Conservation (phyloP, 2,113 vertebrate genomes). For the Eurystomus gularis region DNA sequence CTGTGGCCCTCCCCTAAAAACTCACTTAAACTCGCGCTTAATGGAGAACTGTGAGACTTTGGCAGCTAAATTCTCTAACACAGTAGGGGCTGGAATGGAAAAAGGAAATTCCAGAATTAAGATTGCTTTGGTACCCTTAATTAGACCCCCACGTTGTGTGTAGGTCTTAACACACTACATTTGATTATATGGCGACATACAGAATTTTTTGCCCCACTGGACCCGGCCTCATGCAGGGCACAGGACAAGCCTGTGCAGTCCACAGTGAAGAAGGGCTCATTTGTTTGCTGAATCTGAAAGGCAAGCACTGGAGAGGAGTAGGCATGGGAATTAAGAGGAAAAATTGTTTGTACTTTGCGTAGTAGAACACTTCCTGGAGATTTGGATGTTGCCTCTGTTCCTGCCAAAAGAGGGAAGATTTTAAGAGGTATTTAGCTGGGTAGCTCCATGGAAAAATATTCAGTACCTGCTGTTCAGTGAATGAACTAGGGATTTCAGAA, state of each 20-base stretch:
- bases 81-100: not conserved
- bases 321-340: not conserved
- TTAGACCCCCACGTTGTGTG: not conserved
- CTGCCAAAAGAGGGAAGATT: not conserved
- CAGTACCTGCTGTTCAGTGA: not conserved
- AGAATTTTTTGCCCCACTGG: not conserved
- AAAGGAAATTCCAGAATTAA: constrained; percentile 18
- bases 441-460: not conserved
- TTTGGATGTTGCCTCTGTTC: not conserved
- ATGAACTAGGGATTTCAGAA: not conserved
- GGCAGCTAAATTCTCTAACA: not conserved
- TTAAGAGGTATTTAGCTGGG: not conserved
- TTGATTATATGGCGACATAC: not conserved
- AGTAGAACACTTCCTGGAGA: not conserved
- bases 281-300: not conserved
- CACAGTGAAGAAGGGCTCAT: not conserved
- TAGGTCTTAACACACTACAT: not conserved
- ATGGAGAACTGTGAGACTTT: not conserved
- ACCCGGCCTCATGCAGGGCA: not conserved
- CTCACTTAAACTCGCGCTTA: not conserved
- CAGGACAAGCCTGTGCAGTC: not conserved
- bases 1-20: not conserved
- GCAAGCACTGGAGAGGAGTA: not conserved
- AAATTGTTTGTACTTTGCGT: not conserved
- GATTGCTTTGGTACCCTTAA: not conserved